phyloP scores from a whole-genome alignment of 1,140 invertebrate genomes.

The Nasonia vitripennis region DNA sequence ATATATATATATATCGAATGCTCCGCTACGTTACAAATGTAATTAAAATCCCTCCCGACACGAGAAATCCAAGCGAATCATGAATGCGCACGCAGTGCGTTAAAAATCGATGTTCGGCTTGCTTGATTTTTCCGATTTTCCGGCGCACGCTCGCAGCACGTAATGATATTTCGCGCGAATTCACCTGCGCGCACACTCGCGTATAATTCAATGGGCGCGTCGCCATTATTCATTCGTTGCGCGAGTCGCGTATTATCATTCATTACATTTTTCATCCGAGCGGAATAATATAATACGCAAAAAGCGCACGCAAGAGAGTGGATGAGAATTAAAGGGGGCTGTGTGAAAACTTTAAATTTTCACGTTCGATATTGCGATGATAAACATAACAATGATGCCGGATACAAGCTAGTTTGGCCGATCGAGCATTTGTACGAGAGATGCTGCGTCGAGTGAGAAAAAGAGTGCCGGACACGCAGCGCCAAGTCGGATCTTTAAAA shows the following conservation, averaged over 20 bases:
- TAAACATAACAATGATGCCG: no score
- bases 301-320: neutral
- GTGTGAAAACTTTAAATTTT: no score
- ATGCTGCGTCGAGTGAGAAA: no score
- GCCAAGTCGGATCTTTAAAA: conserved; percentile 3
- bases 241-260: conserved; percentile 30
- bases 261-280: conserved; percentile 27
- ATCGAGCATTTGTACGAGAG: neutral
- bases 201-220: conserved; percentile 24
- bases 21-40: neutral
- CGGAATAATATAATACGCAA: conserved; percentile 27
- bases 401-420: neutral
- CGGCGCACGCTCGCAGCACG: neutral
- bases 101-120: neutral
- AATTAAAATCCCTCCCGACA: neutral
- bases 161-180: conserved; percentile 13
- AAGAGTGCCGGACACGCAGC: neutral
- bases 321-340: neutral
- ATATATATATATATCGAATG: neutral
- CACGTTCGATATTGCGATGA: no score
- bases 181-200: neutral
- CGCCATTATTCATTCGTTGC: neutral
- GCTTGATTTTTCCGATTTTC: conserved; percentile 29
- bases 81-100: neutral
- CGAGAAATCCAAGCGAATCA: neutral